Evolutionary conservation across 2,888 invertebrate species (phyloP).

Genomic region (Campoplex nolae): DNA sequence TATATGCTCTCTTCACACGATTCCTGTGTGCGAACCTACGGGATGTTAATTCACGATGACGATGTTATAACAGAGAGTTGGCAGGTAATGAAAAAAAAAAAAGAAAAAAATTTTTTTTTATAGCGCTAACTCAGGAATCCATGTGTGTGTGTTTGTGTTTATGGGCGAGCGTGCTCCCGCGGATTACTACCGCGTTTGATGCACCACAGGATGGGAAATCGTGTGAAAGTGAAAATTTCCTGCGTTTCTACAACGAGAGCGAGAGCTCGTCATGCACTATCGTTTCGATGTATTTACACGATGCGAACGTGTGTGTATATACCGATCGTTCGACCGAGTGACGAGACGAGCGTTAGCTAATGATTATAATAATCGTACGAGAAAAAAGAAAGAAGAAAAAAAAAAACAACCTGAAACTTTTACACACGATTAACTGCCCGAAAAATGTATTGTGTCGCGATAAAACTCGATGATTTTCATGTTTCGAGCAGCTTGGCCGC

Average conservation of each 20-base stretch:
- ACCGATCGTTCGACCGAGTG: conserved; percentile 39
- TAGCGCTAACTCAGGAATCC: background rate
- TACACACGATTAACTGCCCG: background rate
- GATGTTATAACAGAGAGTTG: conserved; percentile 45
- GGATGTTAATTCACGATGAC: conserved; percentile 57
- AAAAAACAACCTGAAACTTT: background rate
- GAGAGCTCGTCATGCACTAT: conserved; percentile 65
- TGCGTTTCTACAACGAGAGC: conserved; percentile 59
- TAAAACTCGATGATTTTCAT: background rate
- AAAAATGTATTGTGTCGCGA: too few species aligned
- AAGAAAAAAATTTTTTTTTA: too few species aligned
- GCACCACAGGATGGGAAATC: conserved; percentile 66
- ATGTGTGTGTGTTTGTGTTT: background rate
- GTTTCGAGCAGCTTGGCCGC: too few species aligned
- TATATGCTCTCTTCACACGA: conserved; percentile 25
- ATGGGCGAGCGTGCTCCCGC: conserved; percentile 4
- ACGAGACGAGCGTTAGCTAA: conserved; percentile 16
- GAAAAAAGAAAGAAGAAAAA: background rate
- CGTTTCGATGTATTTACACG: conserved; percentile 11
- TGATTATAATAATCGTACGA: conserved; percentile 11
- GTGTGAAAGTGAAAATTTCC: conserved; percentile 68
- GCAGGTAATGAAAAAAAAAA: conserved; percentile 1
- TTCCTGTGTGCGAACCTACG: conserved; percentile 10
- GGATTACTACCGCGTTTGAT: conserved; percentile 42
- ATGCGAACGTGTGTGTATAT: background rate